Base-by-base conservation (phyloP, 2,888 invertebrate genomes). In the Ochropleura plecta region DNA sequence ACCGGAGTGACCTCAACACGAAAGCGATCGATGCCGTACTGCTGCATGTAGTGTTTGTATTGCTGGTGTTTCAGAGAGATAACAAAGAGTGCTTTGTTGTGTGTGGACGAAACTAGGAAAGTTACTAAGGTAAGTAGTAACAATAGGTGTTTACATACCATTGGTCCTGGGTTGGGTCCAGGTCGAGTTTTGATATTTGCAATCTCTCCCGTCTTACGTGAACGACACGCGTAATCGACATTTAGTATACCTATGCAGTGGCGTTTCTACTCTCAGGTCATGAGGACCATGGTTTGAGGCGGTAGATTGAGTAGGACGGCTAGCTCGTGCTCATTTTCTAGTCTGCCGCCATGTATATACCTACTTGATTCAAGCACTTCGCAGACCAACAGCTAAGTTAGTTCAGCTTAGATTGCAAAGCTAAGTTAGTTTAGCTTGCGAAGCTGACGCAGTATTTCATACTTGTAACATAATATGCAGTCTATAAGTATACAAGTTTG, bases 1-100 rank as follows among this genome's bases (percentile, higher is more conserved):
- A 73, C 49, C 49, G 42, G 40, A 63, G 48, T 67, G 69, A 69
- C 81, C 81, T 77, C 62, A 69, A 69, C 77, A 81, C 81, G 57
- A 73, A 82, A 73, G 55, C 64, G 57, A 73, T 77, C 70, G 73
- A 65, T 68, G 57, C 49, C 48, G 65, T n/a, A 10, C 49, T 46
- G 18, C 49, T 46, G 18, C 3, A 30, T 48, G 18, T 6, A 59
- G 42, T 44, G 7, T 62, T 42, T 44, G 60, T 51, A 51, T 57
- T 18, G 10, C 30, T 30, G 16, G 40, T 65, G 55, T 53, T 53
- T 20, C n/a, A 30, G 30, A 3, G 30, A 30, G 30, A 30, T 3
- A 30, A 30, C 40, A 30, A 18, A 30, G 40, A 48, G 14, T 44
- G 57, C 10, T 20, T 20, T 67, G 53, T 49, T n/a, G 16, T 49